Base-by-base conservation (phyloP, 2,797 vertebrate genomes). In the Protosalanx chinensis region DNA sequence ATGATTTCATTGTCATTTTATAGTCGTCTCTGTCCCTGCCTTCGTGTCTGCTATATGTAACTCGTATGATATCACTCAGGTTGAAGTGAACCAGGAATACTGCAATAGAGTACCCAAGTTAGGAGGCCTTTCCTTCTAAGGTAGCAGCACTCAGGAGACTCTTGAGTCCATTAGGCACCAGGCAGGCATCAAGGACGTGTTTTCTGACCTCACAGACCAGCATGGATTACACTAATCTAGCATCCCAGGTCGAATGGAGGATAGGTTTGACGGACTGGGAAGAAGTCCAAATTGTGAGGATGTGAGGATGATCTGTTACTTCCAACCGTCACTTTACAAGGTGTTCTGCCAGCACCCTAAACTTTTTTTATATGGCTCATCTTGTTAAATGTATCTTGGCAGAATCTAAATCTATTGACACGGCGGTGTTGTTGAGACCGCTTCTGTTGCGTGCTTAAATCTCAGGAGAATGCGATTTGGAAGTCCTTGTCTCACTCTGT, bases 141-240 rank as follows among this genome's bases (percentile, higher is more conserved):
- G 23, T 29, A 2, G 30, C 1, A 13, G 27, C 46, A 10, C 51
- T 67, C 27, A 56, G 65, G 16, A 30, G 46, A 18, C 30, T 20
- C 53, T 35, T 30, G 32, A 33, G 53, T 20, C 37, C 18, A 69
- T 13, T 4, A 33, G 57, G 32, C 32, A 4, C 29, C 32, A 27
- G 27, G n/a, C n/a, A 63, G 51, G n/a, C 13, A 49, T 59, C 57
- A 41, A 59, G 29, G 53, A 56, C 23, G 23, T 33, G 61, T 57
- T 61, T 72, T 2, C 41, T 64, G 61, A 64, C 70, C 51, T 64
- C n/a, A 65, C 62, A 18, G 27, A 60, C 12, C 33, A 67, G 51
- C 64, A 51, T 8, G 63, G 71, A 66, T 66, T 72, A 41, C 12
- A 37, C 15, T 67, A 60, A 60, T 72, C 35, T 49, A 23, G 15